phyloP scores from a whole-genome alignment of 2,888 invertebrate genomes.

The Eupithecia tripunctaria region DNA sequence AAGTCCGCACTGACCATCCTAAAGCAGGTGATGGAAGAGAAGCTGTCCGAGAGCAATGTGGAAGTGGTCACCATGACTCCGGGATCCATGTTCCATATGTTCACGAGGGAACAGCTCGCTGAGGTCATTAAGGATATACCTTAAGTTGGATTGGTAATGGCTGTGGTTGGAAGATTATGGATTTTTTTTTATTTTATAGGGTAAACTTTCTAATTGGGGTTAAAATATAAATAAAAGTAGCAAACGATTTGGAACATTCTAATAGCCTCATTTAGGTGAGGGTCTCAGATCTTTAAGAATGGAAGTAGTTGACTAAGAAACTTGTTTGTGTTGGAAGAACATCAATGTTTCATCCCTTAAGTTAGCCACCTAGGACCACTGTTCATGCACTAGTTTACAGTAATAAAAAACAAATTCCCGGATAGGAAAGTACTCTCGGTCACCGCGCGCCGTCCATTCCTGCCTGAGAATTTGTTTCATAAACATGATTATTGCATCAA shows the following conservation, averaged over 20 bases:
- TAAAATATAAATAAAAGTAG: not conserved
- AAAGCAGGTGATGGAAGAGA: conserved; percentile 99
- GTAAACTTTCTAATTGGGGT: not conserved
- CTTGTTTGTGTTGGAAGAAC: no score
- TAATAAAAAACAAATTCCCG: no score
- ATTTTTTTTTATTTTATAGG: not conserved
- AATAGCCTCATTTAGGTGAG: not conserved
- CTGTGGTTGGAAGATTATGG: conserved; percentile 32
- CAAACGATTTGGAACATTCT: not conserved
- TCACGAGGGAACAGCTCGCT: conserved; percentile 94
- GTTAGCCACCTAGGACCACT: no score
- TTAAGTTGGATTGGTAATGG: conserved; percentile 62
- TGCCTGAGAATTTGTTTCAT: no score
- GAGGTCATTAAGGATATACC: conserved; percentile 92
- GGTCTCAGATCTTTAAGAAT: no score
- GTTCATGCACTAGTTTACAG: no score
- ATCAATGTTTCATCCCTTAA: no score
- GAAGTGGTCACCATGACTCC: conserved; percentile 98
- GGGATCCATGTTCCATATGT: conserved; percentile 93
- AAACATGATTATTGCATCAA: no score
- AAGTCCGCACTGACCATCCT: conserved; percentile 95
- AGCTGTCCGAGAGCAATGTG: conserved; percentile 97
- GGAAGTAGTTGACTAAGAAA: no score
- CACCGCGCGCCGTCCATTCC: no score
- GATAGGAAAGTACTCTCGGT: no score